Conservation (phyloP, 2,113 vertebrate species). For the Chlamydotis undulata region DNA sequence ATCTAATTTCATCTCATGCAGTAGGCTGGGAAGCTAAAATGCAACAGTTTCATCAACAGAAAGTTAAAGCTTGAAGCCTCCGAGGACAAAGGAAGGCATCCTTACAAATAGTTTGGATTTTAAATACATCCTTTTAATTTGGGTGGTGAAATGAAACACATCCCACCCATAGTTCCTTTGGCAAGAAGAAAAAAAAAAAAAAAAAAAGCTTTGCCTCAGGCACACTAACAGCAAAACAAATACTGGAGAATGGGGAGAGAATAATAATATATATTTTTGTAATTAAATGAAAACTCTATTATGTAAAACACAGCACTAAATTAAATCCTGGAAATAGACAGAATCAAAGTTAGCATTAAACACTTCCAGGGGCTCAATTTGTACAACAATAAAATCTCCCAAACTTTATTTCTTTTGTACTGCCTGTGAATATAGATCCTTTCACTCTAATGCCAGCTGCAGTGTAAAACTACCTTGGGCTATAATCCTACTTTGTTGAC, state of each 20-base stretch:
- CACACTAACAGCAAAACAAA: neutral
- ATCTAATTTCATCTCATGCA: neutral
- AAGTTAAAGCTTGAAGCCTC: neutral
- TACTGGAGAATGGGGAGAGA: accelerated
- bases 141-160: neutral
- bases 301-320: neutral
- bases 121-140: neutral
- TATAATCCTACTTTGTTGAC: neutral
- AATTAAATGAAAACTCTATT: accelerated
- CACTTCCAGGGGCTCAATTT: neutral
- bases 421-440: neutral
- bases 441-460: conserved; percentile 17
- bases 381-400: neutral
- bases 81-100: neutral
- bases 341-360: neutral
- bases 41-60: neutral
- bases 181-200: neutral
- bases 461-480: conserved; percentile 3
- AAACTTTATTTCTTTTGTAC: neutral
- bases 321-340: neutral
- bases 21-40: neutral
- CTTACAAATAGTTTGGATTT: neutral
- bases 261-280: neutral
- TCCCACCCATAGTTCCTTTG: neutral
- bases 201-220: neutral